Base-by-base conservation (phyloP, 2,888 invertebrate species). In the Trichacis sp. region DNA sequence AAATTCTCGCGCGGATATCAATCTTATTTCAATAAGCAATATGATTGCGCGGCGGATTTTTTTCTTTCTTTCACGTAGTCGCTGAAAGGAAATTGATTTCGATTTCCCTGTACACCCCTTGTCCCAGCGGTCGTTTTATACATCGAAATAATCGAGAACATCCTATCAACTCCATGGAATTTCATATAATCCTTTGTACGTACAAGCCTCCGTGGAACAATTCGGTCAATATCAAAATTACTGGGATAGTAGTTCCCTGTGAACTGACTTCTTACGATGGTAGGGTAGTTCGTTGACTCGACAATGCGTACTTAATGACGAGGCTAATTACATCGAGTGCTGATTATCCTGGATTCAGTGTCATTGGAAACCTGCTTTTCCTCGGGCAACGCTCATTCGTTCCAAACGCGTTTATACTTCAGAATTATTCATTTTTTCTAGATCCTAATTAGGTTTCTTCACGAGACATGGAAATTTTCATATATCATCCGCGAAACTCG, bases 201-300 rank as follows among this genome's bases (percentile, higher is more conserved):
- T 58, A 60, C 56, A 64, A 49, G 29, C 43, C 46, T 48, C 53
- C n/a, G 24, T 17, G 43, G 62, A 73, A 70, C 69, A 68, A 68
- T 70, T 70, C 55, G 69, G 59, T 59, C 63, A 66, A 55, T 68
- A 62, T 48, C 64, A 48, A 68, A 73, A 74, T 72, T 70, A 69
- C 70, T 65, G 54, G 43, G 65, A 66, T 52, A 53, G 55, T 55
- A n/a, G 47, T 56, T 56, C 45, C 40, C 12, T n/a, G 33, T 9
- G 2, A 33, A 33, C 33, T 33, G 2, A 2, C n/a, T 33, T 33
- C 33, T n/a, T 33, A 9, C 33, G 33, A 11, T 11, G 33, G 11
- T 33, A 24, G 33, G 20, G 24, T n/a, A 51, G 38, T 50, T 49
- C 47, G 47, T 20, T 45, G 8, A 11, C n/a, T n/a, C 15, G 49